phyloP scores from a whole-genome alignment of 2,797 vertebrate genomes.

The Acipenser oxyrinchus region DNA sequence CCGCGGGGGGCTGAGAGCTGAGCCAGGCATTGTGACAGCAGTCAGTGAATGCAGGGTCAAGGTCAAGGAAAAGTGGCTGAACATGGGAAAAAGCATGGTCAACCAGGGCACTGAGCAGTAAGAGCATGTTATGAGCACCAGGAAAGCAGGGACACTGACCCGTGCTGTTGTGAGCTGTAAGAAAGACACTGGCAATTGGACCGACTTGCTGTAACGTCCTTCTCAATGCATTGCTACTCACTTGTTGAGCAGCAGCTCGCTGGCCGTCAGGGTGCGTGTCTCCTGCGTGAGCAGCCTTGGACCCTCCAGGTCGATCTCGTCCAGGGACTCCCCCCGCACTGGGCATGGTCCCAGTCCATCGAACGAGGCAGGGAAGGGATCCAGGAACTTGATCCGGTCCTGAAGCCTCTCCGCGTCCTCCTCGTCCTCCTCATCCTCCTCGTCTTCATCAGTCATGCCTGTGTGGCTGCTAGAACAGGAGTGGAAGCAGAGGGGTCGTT shows the following conservation, averaged over 20 bases:
- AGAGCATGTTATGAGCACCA: too few relatives aligned
- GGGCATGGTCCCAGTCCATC: background rate
- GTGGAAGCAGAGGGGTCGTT: background rate
- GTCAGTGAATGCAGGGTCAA: background rate
- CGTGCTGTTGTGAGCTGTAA: too few relatives aligned
- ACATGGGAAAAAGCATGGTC: too few relatives aligned
- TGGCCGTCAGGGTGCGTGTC: slow-evolving; percentile 54
- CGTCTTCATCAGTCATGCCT: background rate
- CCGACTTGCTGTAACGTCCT: too few relatives aligned
- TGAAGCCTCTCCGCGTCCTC: background rate
- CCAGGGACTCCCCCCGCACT: slow-evolving; percentile 29
- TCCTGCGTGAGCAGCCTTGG: slow-evolving; percentile 37
- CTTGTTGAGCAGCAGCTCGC: slow-evolving; percentile 62
- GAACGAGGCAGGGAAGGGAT: too few relatives aligned
- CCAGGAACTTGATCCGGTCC: background rate
- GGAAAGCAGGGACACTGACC: too few relatives aligned
- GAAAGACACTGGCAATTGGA: too few relatives aligned
- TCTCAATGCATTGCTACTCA: slow-evolving; percentile 34
- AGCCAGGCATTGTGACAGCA: background rate
- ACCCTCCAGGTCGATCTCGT: slow-evolving; percentile 14
- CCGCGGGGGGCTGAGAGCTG: background rate
- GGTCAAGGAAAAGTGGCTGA: background rate
- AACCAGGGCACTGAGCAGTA: too few relatives aligned
- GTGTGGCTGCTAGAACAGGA: slow-evolving; percentile 25
- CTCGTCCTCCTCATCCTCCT: slow-evolving; percentile 11